phyloP scores from a whole-genome alignment of 2,888 invertebrate genomes.

The Habrosyne pyritoides region DNA sequence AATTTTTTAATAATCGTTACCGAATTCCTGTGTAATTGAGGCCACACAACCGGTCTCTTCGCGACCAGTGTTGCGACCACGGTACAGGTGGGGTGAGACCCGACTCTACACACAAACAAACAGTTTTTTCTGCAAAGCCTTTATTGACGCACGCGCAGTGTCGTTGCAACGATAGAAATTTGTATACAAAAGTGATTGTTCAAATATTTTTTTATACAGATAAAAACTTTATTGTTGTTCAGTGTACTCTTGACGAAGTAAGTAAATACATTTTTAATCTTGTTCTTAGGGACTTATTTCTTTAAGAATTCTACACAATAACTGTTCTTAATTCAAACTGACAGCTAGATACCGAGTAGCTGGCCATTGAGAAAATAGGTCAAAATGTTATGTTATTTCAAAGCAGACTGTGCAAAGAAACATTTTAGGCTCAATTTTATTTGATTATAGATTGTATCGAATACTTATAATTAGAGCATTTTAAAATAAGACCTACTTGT shows the following conservation, averaged over 20 bases:
- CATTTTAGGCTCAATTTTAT: too few relatives aligned
- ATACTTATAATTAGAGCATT: too few relatives aligned
- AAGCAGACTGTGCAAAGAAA: too few relatives aligned
- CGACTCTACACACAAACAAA: conserved; percentile 24
- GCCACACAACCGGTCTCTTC: conserved; percentile 41
- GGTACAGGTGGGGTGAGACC: conserved; percentile 16
- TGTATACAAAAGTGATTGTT: background rate
- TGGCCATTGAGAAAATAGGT: too few relatives aligned
- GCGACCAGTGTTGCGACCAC: conserved; percentile 25
- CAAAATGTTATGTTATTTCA: too few relatives aligned
- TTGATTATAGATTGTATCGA: too few relatives aligned
- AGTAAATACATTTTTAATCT: conserved; percentile 2
- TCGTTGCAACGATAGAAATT: background rate
- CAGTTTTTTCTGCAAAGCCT: conserved; percentile 53
- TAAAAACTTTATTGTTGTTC: too few relatives aligned
- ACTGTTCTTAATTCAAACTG: too few relatives aligned
- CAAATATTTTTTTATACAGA: background rate
- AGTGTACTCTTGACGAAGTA: conserved; percentile 2
- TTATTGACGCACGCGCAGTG: conserved; percentile 43
- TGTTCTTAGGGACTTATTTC: too few relatives aligned
- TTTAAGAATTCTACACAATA: too few relatives aligned
- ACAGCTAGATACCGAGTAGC: too few relatives aligned
- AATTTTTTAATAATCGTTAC: background rate
- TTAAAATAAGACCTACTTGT: too few relatives aligned
- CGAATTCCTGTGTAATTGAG: conserved; percentile 37